Evolutionary conservation across 2,888 invertebrate genomes (phyloP), one percentile per base, ranked within the genome.

Genomic region (Odontothrips loti): DNA sequence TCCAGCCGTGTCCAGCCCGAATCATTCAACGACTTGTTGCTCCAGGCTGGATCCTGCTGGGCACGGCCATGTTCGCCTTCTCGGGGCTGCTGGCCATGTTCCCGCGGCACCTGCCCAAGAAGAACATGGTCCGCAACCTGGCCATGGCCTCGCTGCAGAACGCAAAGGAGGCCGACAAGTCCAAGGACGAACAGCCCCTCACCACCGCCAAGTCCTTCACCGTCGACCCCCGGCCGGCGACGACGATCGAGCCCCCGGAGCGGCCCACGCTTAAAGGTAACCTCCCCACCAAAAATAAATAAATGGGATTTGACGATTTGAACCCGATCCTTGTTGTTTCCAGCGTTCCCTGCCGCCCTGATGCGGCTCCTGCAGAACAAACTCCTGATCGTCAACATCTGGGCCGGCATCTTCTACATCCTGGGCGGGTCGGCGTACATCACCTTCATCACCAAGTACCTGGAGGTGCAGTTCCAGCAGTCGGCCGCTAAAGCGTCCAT

Each of bases 381-480:
- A 86, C 86, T 93, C 15, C 89, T 93, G 81, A 89, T 93, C 83
- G 90, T 89, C 83, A 92, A 93, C 86, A 92, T 91, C 75, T 86
- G 91, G 3, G 91, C 92, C 48, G 92, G 89, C 6, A 90, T 93
- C 20, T 92, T 93, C 84, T 93, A 92, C 83, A 89, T 93, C 79
- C 85, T 92, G 80, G 91, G 91, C 47, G 89, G 90, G 6, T 88
- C 90, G 0, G 92, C 92, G 0, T 92, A 92, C 84, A 91, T 93
- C 85, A 93, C 93, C 17, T 94, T 92, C 86, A 88, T 93, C 84
- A 91, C 92, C 12, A 94, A 93, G 86, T 93, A 93, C 86, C 90
- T 94, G 85, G 94, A 94, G 87, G 92, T 93, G 12, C 93, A 93
- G 86, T 94, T 92, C 85, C 90, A 90, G 83, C 90, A 90, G 82